These are phyloP conservation scores for Perithous albicinctus DNA, from an alignment of 2,888 invertebrate genomes.

Conservation along the genomic window DNA sequence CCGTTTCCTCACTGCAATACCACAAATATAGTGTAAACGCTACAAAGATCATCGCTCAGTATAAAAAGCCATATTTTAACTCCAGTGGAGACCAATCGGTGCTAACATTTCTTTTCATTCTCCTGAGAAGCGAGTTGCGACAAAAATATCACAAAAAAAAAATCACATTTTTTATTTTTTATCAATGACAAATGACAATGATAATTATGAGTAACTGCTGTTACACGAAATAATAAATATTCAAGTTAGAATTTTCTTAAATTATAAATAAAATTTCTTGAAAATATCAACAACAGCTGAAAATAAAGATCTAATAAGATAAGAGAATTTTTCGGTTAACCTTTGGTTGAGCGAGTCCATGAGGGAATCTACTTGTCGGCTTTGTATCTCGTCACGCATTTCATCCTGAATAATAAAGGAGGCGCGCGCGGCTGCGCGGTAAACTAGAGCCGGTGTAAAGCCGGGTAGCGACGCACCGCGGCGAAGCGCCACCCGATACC, in stretches of 20 bases:
- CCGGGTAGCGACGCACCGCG: slow-evolving; percentile 2
- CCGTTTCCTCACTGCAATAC: slow-evolving; percentile 21
- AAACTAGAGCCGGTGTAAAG: too few species aligned
- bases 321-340: too few species aligned
- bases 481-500: too few species aligned
- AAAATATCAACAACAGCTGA: too few species aligned
- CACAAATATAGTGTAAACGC: slow-evolving; percentile 10
- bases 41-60: background rate
- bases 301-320: too few species aligned
- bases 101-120: background rate
- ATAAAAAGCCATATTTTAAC: too few species aligned
- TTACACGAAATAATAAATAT: too few species aligned
- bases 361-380: background rate
- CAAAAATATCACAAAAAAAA: background rate
- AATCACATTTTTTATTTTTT: too few species aligned
- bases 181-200: background rate
- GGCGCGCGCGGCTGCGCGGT: background rate
- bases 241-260: too few species aligned
- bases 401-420: background rate
- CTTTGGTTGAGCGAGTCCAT: too few species aligned
- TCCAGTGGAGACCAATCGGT: background rate
- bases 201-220: background rate
- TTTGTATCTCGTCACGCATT: background rate
- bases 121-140: background rate
- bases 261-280: too few species aligned